Conservation (phyloP, 2,797 vertebrate species). For the Clarias pachynema region DNA sequence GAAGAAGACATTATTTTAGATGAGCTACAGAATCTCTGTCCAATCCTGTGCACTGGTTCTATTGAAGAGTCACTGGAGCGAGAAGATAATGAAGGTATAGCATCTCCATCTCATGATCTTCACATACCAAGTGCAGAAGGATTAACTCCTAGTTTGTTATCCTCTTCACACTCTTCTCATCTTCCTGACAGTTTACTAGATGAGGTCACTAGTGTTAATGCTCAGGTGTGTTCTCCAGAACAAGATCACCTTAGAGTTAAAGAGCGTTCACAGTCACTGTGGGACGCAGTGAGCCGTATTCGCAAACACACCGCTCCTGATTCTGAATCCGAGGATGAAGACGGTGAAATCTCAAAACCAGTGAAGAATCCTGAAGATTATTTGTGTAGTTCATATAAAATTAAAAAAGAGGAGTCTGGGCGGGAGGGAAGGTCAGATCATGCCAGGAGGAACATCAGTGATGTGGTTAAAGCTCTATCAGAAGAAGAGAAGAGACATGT, state of each 20-base stretch:
- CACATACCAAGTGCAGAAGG: neutral
- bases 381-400: neutral
- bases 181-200: neutral
- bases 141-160: neutral
- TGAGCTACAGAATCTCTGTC: neutral
- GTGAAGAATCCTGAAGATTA: slow-evolving; percentile 20
- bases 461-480: neutral
- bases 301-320: slow-evolving; percentile 92
- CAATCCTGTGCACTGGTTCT: neutral
- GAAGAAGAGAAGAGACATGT: neutral
- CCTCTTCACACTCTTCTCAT: neutral
- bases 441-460: neutral
- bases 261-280: slow-evolving; percentile 74
- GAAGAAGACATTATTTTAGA: neutral
- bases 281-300: slow-evolving; percentile 87
- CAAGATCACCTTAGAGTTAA: slow-evolving; percentile 38
- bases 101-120: neutral
- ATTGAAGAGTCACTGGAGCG: no score
- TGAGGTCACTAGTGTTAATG: neutral
- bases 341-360: slow-evolving; percentile 69
- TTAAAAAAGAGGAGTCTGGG: slow-evolving; percentile 2
- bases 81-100: neutral
- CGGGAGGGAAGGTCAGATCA: neutral
- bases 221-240: slow-evolving; percentile 13
- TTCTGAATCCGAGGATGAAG: slow-evolving; percentile 89